phyloP scores from a whole-genome alignment of 2,113 vertebrate species.

The Phaetusa simplex region DNA sequence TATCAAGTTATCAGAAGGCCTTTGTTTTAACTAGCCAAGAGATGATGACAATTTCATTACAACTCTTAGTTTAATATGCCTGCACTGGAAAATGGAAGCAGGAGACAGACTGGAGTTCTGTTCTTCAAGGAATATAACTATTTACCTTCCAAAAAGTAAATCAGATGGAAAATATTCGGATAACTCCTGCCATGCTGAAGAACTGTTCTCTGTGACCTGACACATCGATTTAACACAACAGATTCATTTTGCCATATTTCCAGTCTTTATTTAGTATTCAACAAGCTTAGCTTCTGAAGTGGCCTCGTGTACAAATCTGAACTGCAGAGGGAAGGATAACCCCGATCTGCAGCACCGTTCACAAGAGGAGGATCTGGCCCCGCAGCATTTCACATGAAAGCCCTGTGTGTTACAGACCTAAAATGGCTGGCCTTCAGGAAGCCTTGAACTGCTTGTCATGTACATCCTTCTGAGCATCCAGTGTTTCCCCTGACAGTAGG shows the following conservation, averaged over 20 bases:
- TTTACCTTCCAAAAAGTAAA: neutral
- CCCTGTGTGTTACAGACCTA: too few relatives aligned
- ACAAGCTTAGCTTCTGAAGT: neutral
- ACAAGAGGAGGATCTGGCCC: neutral
- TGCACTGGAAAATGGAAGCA: neutral
- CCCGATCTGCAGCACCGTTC: fast-evolving
- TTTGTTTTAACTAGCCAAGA: neutral
- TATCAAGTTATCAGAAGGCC: neutral
- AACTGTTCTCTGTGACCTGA: neutral
- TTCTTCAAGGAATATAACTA: neutral
- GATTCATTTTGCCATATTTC: neutral
- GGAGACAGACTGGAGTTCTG: neutral
- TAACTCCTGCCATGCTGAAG: neutral
- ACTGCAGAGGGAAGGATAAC: neutral
- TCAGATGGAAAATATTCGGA: neutral
- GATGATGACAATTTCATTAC: neutral
- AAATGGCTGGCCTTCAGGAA: neutral
- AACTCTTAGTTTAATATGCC: neutral
- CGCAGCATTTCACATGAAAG: fast-evolving
- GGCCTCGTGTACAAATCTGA: neutral
- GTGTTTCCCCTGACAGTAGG: neutral
- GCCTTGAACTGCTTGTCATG: fast-evolving
- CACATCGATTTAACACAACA: neutral
- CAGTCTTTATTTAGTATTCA: neutral
- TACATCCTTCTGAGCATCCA: neutral